These are phyloP conservation scores for Bimastos eiseni DNA, from an alignment of 2,888 invertebrate genomes.

Conservation along the genomic window DNA sequence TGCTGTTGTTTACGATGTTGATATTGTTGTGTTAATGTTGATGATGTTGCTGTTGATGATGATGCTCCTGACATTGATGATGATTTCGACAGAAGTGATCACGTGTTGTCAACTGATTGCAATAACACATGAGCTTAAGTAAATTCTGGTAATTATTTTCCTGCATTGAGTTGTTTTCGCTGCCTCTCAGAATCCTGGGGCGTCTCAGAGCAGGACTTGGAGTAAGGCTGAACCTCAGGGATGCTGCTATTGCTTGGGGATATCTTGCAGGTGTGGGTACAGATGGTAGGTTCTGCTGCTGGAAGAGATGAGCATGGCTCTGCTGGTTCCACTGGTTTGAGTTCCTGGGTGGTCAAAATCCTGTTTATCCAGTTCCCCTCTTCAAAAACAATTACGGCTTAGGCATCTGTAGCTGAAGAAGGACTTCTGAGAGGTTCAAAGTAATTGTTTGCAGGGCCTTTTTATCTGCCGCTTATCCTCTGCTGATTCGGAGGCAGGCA, in stretches of 20 bases:
- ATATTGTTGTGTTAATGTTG: not conserved
- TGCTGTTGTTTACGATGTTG: not conserved
- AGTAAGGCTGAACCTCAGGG: not conserved
- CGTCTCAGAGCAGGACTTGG: not conserved
- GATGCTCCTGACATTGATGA: not conserved
- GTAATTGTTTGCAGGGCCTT: not conserved
- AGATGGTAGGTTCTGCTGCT: not conserved
- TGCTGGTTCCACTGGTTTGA: not conserved
- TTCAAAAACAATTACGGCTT: conserved; percentile 6
- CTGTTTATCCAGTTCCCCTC: not conserved
- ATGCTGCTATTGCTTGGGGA: not conserved
- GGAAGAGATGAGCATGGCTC: not conserved
- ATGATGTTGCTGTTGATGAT: not conserved
- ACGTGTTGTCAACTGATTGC: not conserved
- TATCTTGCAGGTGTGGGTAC: not conserved
- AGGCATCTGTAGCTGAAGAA: not conserved
- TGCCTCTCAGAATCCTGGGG: not conserved
- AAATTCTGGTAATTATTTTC: not conserved
- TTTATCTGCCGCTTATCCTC: not conserved
- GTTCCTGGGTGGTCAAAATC: not conserved
- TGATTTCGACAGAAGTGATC: not conserved
- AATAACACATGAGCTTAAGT: not conserved
- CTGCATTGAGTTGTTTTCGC: not conserved
- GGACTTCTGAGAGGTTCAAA: not conserved
- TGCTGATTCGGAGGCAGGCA: not conserved